Base-by-base conservation (phyloP, 1,140 invertebrate genomes). In the Drosophila neocordata region DNA sequence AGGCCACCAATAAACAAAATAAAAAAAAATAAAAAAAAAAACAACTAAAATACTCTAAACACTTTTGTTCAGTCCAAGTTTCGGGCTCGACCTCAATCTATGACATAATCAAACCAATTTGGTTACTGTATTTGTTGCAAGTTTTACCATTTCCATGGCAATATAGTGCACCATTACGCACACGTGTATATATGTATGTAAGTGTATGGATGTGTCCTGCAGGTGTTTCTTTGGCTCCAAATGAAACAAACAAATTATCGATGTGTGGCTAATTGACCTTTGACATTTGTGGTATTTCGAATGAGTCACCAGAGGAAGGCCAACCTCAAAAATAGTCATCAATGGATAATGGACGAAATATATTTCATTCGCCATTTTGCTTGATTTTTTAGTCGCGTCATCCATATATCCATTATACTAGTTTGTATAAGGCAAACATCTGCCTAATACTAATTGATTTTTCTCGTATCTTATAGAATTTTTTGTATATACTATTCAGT, bases 31-130 rank as follows among this genome's bases (percentile, higher is more conserved):
- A 58, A 67, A 67, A 31, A 61, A 59, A 41, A 44, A 44, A 15
- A 44, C 52, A 67, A 67, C 37, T 27, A 59, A 60, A 24, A 52
- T 37, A 65, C 58, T 48, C 41, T 48, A 48, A 48, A 48, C 41
- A 48, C 41, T 20, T 48, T 48, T 48, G 18, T 48, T 48, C 8
- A 48, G 41, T 48, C 41, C 41, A 48, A 48, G 41, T 48, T 66
- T 31, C 41, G 35, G 58, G 18, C 9, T 60, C 71, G 72, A 74
- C 71, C 63, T 62, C 72, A 52, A 18, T 57, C 71, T 57, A 74
- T 74, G 72, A 74, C 72, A 73, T 68, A 74, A 74, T 74, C 72
- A 38, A 74, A 56, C 48, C 48, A 38, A 65, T 73, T 71, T 65
- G 20, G 31, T 18, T 27, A 34, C 13, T 64, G 37, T 62, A 55